Evolutionary conservation across 2,888 invertebrate genomes (phyloP).

Genomic region (Auanema sp.): DNA sequence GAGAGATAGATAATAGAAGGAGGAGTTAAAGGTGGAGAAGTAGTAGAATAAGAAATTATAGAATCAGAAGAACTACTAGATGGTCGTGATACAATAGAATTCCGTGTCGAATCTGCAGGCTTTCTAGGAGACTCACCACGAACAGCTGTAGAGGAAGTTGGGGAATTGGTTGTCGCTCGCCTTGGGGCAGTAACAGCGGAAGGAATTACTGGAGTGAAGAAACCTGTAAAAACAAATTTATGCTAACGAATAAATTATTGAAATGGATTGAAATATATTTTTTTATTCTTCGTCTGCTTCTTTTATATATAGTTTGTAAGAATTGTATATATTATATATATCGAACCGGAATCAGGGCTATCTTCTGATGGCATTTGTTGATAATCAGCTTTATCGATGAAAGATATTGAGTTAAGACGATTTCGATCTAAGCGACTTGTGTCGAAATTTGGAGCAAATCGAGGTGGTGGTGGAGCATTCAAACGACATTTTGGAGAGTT

Average conservation of each 20-base stretch:
- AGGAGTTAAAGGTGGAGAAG: constrained; percentile 6
- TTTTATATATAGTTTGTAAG: constrained; percentile 1
- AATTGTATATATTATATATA: constrained; percentile 6
- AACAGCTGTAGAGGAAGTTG: constrained; percentile 22
- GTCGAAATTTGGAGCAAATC: constrained; percentile 51
- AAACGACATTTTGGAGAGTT: constrained; percentile 55
- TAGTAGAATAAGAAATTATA: background rate
- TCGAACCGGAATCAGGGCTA: background rate
- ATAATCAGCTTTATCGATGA: constrained; percentile 4
- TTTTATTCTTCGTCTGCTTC: background rate
- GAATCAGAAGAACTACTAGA: constrained; percentile 6
- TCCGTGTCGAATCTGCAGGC: background rate
- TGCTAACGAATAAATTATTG: no score
- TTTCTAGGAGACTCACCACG: constrained; percentile 20
- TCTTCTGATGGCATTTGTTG: background rate
- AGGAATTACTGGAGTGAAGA: constrained; percentile 61
- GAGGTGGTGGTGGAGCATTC: constrained; percentile 53
- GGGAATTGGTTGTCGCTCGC: constrained; percentile 17
- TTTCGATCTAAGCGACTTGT: background rate
- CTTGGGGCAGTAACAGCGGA: constrained; percentile 21
- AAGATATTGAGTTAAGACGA: background rate
- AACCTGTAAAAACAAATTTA: constrained; percentile 44
- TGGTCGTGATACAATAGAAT: background rate
- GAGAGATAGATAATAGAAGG: constrained; percentile 11
- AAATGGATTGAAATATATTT: background rate